Conservation (phyloP, 2,888 invertebrate species). For the Maniola hyperantus region DNA sequence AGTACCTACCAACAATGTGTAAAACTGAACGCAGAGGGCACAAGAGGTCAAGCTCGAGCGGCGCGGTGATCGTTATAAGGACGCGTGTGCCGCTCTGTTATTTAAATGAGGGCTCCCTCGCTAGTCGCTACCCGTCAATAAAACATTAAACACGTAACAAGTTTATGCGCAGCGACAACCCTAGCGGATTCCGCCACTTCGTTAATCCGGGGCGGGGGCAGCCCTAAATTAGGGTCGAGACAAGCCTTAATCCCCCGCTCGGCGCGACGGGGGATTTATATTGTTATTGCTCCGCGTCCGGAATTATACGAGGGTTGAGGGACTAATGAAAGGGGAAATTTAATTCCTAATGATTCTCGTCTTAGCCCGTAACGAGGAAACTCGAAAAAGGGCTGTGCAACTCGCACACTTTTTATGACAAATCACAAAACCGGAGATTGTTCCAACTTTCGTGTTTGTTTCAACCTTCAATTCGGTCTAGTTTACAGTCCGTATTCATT, state of each 20-base stretch:
- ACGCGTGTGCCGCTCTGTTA: constrained; percentile 61
- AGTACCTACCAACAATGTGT: background rate
- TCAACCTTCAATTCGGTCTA: constrained; percentile 57
- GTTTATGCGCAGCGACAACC: constrained; percentile 82
- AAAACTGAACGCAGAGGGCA: constrained; percentile 7
- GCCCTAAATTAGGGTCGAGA: constrained; percentile 83
- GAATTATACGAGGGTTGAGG: constrained; percentile 83
- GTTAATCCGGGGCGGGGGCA: constrained; percentile 82
- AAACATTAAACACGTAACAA: constrained; percentile 83
- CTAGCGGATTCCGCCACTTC: constrained; percentile 82
- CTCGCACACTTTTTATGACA: constrained; percentile 75
- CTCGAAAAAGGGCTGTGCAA: constrained; percentile 80
- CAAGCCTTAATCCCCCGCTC: constrained; percentile 82
- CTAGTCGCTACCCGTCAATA: constrained; percentile 81
- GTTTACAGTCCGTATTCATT: constrained; percentile 57
- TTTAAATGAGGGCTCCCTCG: constrained; percentile 78
- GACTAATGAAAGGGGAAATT: constrained; percentile 84
- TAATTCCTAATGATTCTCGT: constrained; percentile 83
- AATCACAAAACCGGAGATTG: constrained; percentile 69
- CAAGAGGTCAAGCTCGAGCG: constrained; percentile 23
- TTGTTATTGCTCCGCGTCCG: constrained; percentile 83
- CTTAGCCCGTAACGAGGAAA: constrained; percentile 83
- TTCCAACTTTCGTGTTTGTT: constrained; percentile 51
- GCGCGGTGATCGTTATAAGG: constrained; percentile 47
- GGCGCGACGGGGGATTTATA: constrained; percentile 83